A percentile compares a stretch with the other conserved stretches of the same genome.
phyloP scores from a whole-genome alignment of 2,888 invertebrate genomes.

The Coenonympha arcania region DNA sequence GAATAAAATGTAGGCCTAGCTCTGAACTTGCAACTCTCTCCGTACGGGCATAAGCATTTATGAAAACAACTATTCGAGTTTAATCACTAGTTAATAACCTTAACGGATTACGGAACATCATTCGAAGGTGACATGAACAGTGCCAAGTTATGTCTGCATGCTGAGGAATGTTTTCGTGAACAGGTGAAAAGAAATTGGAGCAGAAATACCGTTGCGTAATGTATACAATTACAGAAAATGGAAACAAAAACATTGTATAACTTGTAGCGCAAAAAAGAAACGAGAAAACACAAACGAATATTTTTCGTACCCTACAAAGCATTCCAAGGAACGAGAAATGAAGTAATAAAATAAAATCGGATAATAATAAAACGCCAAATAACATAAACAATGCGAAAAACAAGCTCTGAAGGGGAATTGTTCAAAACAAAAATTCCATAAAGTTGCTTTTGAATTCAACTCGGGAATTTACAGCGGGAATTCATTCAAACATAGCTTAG shows the following conservation, averaged over 20 bases:
- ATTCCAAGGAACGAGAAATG: conserved; percentile 46
- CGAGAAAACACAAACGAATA: conserved; percentile 18
- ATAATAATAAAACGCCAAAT: conserved; percentile 47
- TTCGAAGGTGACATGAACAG: too few species aligned
- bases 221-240: background rate
- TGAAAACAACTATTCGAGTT: too few species aligned
- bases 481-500: conserved; percentile 28
- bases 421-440: conserved; percentile 45
- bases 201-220: too few species aligned
- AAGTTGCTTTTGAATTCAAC: conserved; percentile 24
- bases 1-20: too few species aligned
- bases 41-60: too few species aligned
- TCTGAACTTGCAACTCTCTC: too few species aligned
- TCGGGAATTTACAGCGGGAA: conserved; percentile 45
- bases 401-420: conserved; percentile 46
- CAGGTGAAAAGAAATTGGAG: background rate
- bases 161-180: background rate
- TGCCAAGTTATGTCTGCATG: background rate
- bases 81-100: too few species aligned
- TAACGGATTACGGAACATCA: too few species aligned
- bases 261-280: background rate
- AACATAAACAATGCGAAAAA: conserved; percentile 54
- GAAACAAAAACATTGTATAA: background rate
- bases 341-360: conserved; percentile 52
- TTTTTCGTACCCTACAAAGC: conserved; percentile 45